Evolutionary conservation across 92 coral and sea anemone species (phyloP), one percentile per base, ranked within the genome.

Genomic region (Blastomussa wellsi): DNA sequence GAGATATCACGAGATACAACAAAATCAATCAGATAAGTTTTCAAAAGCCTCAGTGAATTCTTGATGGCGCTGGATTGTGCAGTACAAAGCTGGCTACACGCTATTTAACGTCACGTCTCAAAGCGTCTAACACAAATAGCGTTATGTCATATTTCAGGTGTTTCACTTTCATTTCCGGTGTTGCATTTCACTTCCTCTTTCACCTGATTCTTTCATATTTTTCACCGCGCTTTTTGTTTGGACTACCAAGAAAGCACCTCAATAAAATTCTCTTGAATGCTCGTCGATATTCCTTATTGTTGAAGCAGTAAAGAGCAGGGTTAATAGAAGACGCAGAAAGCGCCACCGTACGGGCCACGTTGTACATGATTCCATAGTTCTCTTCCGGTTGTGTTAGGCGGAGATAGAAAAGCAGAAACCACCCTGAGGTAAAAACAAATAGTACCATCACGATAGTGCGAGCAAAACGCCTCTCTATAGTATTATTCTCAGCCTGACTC

Each of bases 361-460:
- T 89, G 76, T 96, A 96, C 16, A 84, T 88, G 24, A 85, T 83
- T 2, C 98, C 98, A 74, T 91, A 92, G 80, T 94, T 87, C 49
- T 86, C 92, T 65, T 92, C 87, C 14, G 98, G 98, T 22, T 94
- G 84, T 16, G 89, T 85, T 81, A 94, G 83, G 2, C 95, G 90
- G 16, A 84, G 86, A 78, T 94, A 94, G 78, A 96, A 94, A 77
- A 96, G 57, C 6, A 93, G 95, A 5, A 67, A 88, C 98, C 98
- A 96, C 35, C 92, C 91, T 0, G 86, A 68, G 0, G 98, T 92
- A 51, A 96, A 94, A 44, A 90, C 90, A 3, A 86, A 82, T 70
- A 96, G 86, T 1, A 96, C 89, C 78, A 90, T 59, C 7, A 86
- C 94, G 36, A 94, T 87, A 5, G 98, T 96, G 39, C 88, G 83